Evolutionary conservation across 2,113 vertebrate species (phyloP), one percentile per base, ranked within the genome.

Genomic region (Mormyrus iriodes): DNA sequence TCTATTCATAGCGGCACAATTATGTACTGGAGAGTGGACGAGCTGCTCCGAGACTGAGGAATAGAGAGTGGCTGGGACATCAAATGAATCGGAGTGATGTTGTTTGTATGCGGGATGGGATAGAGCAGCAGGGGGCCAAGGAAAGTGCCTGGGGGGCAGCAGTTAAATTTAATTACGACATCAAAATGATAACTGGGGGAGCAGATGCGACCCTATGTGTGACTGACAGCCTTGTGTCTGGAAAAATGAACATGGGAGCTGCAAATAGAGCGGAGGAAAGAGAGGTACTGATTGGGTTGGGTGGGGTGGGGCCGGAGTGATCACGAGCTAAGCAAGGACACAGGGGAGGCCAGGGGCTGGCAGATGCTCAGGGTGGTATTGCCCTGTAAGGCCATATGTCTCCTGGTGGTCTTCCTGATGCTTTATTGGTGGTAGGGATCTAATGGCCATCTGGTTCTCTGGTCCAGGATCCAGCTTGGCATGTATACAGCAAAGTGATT

Each of bases 1-100:
- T 88, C 90, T 91, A 91, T 92, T 91, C 86, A 91, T 91, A 92
- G 90, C 46, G 42, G 51, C 46, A 51, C 90, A 91, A 91, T 91
- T 91, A 92, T 84, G 79, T 89, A 88, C 85, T 87, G 83, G 19
- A 90, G 85, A 58, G 85, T 44, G 83, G 27, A 76, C 55, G 88
- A 85, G 90, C 46, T 85, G 69, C 87, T 51, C 58, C 39, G 85
- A 35, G 82, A 51, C 24, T 35, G 87, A 65, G 27, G 35, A 51
- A 55, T 31, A 79, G 85, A 51, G 51, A 17, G 7, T 69, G 9
- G 19, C 15, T 21, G 58, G 31, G 76, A 39, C 42, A 49, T 13
- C 15, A 52, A 69, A 85, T 85, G 10, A 69, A 85, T 69, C 69
- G 31, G 69, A 52, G 35, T 65, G 61, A n/a, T 58, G 84, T 4